Base-by-base conservation (phyloP, 53 echinoderm and acorn worm species). In the Echinometra lucunter region DNA sequence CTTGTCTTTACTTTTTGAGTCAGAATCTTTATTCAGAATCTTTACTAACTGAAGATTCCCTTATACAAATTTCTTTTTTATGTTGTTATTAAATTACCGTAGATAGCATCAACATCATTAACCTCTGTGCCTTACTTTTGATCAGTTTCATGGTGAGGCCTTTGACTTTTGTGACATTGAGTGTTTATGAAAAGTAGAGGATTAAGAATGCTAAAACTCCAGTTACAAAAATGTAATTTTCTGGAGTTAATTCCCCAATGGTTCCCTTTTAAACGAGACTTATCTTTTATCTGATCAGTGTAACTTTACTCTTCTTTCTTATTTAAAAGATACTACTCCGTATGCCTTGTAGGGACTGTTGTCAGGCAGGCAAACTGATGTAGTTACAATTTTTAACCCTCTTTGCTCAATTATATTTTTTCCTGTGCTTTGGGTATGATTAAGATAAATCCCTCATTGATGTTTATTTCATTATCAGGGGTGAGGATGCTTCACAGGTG, bases 101-200 rank as follows among this genome's bases (percentile, higher is more conserved):
- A 81, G 81, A 81, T 81, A 81, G 19, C 49, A 85, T 85, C 85
- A 83, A 47, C 49, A 28, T 47, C 45, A 83, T 83, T 25, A 27
- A 3, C n/a, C 27, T 30, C 21, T 47, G 49, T 25, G 11, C 49
- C n/a, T 85, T 85, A 16, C 40, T 81, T 38, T 85, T 85, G 12
- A 85, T 49, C 28, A 85, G 1, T 27, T 53, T 85, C 2, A 8
- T 45, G 2, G 3, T 85, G 3, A 78, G 23, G 38, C 30, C 30
- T 32, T 69, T 3, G 11, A 44, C 17, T 18, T 81, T 10, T 17
- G 42, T 0, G 44, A 81, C 0, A 49, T 27, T 28, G 11, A 49
- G 12, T 15, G 45, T 19, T 45, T 47, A 85, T 53, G 28, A 28
- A 85, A 81, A 53, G 8, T 81, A 81, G 17, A 44, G 7, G 8